Evolutionary conservation across 2,113 vertebrate genomes (phyloP).

Genomic region (Pseudopodoces humilis): DNA sequence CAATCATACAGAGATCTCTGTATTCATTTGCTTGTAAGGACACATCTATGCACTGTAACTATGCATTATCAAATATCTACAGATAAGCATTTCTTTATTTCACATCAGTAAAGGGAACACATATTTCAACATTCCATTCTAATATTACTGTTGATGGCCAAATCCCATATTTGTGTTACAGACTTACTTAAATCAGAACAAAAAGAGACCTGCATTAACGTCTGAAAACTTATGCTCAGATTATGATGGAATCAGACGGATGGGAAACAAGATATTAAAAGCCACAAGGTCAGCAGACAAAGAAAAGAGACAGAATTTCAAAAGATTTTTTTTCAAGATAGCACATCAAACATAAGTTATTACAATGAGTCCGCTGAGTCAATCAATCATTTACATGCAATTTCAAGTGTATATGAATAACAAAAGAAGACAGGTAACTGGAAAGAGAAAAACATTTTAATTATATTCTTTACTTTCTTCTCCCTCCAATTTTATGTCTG

Average conservation of each 20-base stretch:
- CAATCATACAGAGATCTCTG: constrained; percentile 23
- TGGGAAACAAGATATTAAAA: constrained; percentile 66
- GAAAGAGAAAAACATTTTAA: constrained; percentile 51
- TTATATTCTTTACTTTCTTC: constrained; percentile 39
- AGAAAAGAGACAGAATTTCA: constrained; percentile 68
- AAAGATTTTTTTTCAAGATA: constrained; percentile 59
- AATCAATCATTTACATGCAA: constrained; percentile 56
- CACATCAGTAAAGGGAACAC: constrained; percentile 33
- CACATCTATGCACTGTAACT: constrained; percentile 32
- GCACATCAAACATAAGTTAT: constrained; percentile 69
- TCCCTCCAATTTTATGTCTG: neutral
- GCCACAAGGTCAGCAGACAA: constrained; percentile 69
- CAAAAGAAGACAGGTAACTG: constrained; percentile 47
- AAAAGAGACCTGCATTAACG: constrained; percentile 53
- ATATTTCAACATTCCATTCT: constrained; percentile 55
- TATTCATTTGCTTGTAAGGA: constrained; percentile 40
- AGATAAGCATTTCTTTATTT: constrained; percentile 31
- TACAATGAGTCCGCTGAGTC: constrained; percentile 56
- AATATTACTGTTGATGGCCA: constrained; percentile 30
- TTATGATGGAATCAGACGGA: constrained; percentile 68
- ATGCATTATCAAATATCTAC: constrained; percentile 18
- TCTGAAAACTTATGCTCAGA: constrained; percentile 43
- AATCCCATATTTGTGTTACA: constrained; percentile 40
- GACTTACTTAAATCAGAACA: constrained; percentile 33
- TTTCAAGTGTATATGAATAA: constrained; percentile 37